Conservation (phyloP, 2,888 invertebrate species). For the Rotaria sp. region DNA sequence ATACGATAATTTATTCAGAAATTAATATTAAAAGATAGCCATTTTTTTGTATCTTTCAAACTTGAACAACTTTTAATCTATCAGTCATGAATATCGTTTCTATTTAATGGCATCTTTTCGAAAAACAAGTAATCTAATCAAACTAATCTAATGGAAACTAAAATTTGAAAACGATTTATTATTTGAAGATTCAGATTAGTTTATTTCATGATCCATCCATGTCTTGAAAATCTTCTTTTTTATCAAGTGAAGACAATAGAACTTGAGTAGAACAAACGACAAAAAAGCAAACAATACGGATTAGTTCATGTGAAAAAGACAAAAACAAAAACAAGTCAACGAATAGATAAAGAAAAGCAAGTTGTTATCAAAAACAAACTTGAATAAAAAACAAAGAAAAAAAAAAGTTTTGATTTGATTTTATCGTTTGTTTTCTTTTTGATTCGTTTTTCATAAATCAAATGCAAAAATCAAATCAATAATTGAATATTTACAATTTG, state of each 20-base stretch:
- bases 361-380: not conserved
- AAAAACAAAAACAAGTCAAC: not conserved
- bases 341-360: not conserved
- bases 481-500: slow-evolving; percentile 1
- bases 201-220: not conserved
- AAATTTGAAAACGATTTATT: not conserved
- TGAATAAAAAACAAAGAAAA: not conserved
- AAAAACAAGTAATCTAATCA: too few relatives aligned
- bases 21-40: too few relatives aligned
- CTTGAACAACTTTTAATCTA: too few relatives aligned
- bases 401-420: not conserved
- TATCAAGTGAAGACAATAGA: slow-evolving; percentile 9
- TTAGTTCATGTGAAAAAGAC: not conserved
- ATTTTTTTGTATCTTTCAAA: too few relatives aligned
- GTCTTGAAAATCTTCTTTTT: not conserved
- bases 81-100: too few relatives aligned
- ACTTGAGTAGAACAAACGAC: not conserved
- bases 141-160: too few relatives aligned
- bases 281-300: not conserved
- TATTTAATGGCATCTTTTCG: too few relatives aligned
- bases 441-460: not conserved
- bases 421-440: not conserved
- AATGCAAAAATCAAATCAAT: not conserved
- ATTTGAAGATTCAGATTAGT: not conserved
- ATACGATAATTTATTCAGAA: too few relatives aligned